Percentiles rank a stretch among this genome's conserved stretches.
Evolutionary conservation across 2,113 vertebrate species (phyloP).

Genomic region (Rhabdomys dilectus): DNA sequence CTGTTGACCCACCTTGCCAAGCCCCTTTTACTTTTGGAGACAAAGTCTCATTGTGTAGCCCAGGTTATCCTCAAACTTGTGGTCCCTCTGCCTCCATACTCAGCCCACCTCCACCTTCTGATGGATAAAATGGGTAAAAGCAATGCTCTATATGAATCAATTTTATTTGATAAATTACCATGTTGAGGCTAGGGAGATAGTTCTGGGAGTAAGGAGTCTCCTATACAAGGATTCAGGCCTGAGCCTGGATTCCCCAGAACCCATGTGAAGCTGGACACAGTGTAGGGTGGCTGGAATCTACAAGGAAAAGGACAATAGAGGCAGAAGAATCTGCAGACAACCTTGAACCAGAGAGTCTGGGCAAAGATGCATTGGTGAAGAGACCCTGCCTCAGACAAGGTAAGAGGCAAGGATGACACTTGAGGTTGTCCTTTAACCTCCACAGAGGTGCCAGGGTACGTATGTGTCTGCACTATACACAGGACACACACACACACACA

Average conservation of each 20-base stretch:
- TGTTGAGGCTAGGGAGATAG: neutral
- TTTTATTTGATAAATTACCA: neutral
- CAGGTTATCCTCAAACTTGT: neutral
- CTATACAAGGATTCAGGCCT: neutral
- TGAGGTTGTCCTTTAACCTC: neutral
- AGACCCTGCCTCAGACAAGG: neutral
- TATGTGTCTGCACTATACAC: neutral
- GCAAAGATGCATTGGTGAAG: no score
- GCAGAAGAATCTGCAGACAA: no score
- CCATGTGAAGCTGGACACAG: neutral
- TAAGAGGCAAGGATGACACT: neutral
- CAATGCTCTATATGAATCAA: neutral
- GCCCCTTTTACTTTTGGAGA: neutral
- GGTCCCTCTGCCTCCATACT: neutral
- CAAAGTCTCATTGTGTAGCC: neutral
- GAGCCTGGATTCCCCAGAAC: neutral
- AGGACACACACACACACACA: neutral
- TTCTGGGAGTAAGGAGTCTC: neutral
- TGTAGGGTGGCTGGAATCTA: neutral
- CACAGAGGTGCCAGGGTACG: neutral
- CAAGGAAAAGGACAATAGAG: neutral
- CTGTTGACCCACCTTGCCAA: neutral
- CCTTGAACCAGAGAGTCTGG: neutral
- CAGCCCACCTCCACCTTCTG: neutral
- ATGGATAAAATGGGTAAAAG: conserved; percentile 27